phyloP scores from a whole-genome alignment of 2,888 invertebrate genomes.

The Cephus nigrinus region DNA sequence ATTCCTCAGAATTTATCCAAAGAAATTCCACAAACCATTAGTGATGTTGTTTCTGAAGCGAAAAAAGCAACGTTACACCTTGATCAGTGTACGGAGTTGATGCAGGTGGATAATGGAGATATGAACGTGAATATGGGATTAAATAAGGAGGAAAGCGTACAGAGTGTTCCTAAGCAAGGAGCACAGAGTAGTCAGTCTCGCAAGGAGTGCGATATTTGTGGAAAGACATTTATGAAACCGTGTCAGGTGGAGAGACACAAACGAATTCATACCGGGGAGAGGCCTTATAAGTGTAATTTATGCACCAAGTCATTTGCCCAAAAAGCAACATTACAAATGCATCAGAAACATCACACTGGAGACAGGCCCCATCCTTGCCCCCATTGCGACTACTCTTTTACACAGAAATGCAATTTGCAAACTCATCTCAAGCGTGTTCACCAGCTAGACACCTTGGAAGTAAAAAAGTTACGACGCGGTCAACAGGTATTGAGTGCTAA shows the following conservation, averaged over 20 bases:
- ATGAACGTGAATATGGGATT: too few relatives aligned
- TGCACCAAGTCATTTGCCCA: conserved; percentile 74
- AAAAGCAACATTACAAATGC: conserved; percentile 72
- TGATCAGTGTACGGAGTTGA: conserved; percentile 30
- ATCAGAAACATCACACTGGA: conserved; percentile 71
- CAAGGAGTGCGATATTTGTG: conserved; percentile 65
- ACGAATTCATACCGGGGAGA: conserved; percentile 71
- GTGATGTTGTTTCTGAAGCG: not conserved
- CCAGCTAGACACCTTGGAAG: conserved; percentile 43
- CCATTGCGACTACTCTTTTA: conserved; percentile 72
- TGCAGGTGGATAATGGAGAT: conserved; percentile 20
- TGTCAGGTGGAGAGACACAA: conserved; percentile 69
- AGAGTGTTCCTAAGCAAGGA: not conserved
- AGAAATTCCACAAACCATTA: not conserved
- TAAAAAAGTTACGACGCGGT: conserved; percentile 40
- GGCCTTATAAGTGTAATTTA: conserved; percentile 70
- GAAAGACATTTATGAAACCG: conserved; percentile 69
- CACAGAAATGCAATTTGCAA: conserved; percentile 72
- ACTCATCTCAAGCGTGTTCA: conserved; percentile 71
- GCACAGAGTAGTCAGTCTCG: conserved; percentile 22
- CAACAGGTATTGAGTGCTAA: conserved; percentile 40
- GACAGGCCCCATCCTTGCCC: conserved; percentile 71
- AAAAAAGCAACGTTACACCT: conserved; percentile 20
- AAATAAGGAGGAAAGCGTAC: not conserved
- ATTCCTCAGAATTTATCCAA: not conserved